Evolutionary conservation across 2,113 vertebrate genomes (phyloP), one percentile per base, ranked within the genome.

Genomic region (Lampris incognitus): DNA sequence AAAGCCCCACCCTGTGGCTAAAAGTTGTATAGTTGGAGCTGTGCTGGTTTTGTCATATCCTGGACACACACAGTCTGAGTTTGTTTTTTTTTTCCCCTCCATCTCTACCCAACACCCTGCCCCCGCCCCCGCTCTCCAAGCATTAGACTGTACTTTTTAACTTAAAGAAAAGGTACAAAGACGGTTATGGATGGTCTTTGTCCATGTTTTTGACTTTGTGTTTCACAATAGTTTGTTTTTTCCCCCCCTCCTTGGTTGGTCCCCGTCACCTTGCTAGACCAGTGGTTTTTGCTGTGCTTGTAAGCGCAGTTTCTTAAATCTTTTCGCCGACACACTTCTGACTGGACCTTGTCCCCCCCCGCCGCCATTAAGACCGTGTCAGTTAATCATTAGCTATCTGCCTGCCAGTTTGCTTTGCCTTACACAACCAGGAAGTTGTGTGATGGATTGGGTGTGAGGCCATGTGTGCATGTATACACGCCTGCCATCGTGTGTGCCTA

Each of bases 291-390:
- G 24, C 24, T 24, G 61, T 1, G 7, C 76, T 59, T 24, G 4
- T 24, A 42, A 49, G 6, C 41, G 24, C 37, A 13, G 13, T 42
- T 11, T 52, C 49, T 55, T 1, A 9, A 38, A 67, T 55, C 42
- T 54, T 51, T 58, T 4, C 37, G 36, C 3, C 1, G 8, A 52
- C 36, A 24, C 48, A 37, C 58, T 66, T 1, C 6, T 50, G 24
- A 36, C n/a, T 84, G 86, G 78, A 91, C 86, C 54, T 90, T 88
- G 83, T 2, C 77, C 84, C 13, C n/a, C 60, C 66, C 77, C 84
- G 10, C n/a, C 61, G 70, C 60, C 66, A 76, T 69, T 81, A 83
- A 71, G 52, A 5, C 11, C 9, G 0, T 6, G 54, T 4, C 48
- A 72, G 71, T 64, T 79, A 87, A 87, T 89, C 40, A 78, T 91